Percentiles rank a stretch among this genome's conserved stretches.
Evolutionary conservation across 1,140 invertebrate genomes (phyloP).

Genomic region (Drosophila mauritiana): DNA sequence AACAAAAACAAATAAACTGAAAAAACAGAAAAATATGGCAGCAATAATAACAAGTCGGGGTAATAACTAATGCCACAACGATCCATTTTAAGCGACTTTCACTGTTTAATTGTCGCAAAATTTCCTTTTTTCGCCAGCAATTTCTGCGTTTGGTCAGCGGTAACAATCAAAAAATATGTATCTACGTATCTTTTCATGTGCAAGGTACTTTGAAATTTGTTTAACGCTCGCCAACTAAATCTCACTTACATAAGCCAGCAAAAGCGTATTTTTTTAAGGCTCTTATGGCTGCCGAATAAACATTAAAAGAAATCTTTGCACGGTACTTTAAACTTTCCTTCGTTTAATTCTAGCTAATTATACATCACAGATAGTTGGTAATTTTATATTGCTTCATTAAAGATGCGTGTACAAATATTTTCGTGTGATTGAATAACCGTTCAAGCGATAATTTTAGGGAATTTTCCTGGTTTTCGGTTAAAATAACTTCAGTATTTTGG

Average conservation of each 20-base stretch:
- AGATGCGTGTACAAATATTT: neutral
- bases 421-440: neutral
- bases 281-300: neutral
- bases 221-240: constrained; percentile 6
- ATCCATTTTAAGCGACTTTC: constrained; percentile 71
- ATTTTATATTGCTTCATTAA: neutral
- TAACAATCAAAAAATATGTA: constrained; percentile 33
- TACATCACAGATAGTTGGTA: neutral
- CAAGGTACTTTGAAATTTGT: constrained; percentile 23
- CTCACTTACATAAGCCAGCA: constrained; percentile 13
- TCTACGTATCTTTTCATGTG: constrained; percentile 18
- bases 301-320: constrained; percentile 11
- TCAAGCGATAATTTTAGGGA: neutral
- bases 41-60: constrained; percentile 44
- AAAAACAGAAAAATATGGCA: constrained; percentile 17
- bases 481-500: neutral
- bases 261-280: neutral
- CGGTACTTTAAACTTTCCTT: constrained; percentile 7
- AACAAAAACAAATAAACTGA: constrained; percentile 12
- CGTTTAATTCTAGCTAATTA: constrained; percentile 27
- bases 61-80: constrained; percentile 55
- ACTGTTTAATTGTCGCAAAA: constrained; percentile 77
- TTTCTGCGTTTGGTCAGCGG: constrained; percentile 48
- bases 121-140: constrained; percentile 48
- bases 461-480: neutral